These are phyloP conservation scores for Aphelocoma coerulescens DNA, from an alignment of 2,113 vertebrate genomes.

Conservation along the genomic window DNA sequence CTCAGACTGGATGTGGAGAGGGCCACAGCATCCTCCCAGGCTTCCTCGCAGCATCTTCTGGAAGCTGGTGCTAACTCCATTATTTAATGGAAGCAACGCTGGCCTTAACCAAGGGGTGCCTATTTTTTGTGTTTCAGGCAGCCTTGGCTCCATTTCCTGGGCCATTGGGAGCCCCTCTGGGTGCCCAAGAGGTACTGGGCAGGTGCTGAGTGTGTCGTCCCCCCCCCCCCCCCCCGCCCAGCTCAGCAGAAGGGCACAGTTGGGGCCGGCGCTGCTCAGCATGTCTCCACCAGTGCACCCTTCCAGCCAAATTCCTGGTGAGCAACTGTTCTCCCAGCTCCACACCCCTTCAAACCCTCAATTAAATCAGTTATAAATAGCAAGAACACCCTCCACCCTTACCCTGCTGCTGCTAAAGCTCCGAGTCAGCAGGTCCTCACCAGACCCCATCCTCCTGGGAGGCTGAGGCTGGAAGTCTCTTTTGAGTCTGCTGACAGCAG, in stretches of 20 bases:
- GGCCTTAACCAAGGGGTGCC: background rate
- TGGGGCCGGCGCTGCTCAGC: background rate
- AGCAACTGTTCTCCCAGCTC: conserved; percentile 18
- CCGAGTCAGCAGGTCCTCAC: background rate
- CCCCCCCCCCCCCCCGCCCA: background rate
- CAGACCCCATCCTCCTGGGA: background rate
- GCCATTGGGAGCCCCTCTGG: background rate
- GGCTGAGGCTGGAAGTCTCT: background rate
- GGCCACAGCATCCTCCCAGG: too few species aligned
- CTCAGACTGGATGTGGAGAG: background rate
- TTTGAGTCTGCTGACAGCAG: background rate
- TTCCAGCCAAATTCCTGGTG: background rate
- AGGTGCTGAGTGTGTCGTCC: background rate
- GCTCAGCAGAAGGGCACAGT: background rate
- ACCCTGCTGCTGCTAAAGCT: conserved; percentile 1
- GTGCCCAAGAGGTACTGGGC: background rate
- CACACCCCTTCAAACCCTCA: background rate
- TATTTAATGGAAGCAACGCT: background rate
- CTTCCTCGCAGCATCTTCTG: background rate
- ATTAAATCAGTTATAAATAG: conserved; percentile 45
- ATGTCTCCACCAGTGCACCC: accelerated
- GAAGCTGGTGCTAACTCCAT: accelerated
- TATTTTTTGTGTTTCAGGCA: background rate
- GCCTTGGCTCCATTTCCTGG: background rate
- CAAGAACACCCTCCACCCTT: background rate